Base-by-base conservation (phyloP, 2,888 invertebrate species). In the Pimpla rufipes region DNA sequence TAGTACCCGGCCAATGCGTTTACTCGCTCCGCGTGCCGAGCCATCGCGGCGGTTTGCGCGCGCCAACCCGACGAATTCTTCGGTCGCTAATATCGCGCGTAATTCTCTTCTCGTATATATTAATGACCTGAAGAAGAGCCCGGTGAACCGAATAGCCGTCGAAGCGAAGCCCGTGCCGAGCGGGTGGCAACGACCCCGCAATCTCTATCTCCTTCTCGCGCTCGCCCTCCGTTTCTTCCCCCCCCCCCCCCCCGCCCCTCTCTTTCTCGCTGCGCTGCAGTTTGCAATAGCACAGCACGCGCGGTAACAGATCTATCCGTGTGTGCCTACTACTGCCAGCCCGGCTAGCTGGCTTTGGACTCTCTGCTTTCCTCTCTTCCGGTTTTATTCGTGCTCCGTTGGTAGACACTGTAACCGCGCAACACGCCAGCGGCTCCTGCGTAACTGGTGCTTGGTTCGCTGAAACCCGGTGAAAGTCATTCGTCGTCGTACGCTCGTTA, bases 181-280 rank as follows among this genome's bases (percentile, higher is more conserved):
- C 85, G 81, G 84, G 78, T 86, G 82, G 84, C 86, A 85, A 86
- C 80, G 75, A 76, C 83, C 86, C 79, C 85, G 76, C 81, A 70
- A 57, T 70, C 73, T 50, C 71, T 70, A 59, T 66, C 42, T 42
- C 42, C 23, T 67, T 29, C 55, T 37, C 10, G n/a, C n/a, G n/a
- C n/a, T n/a, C n/a, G n/a, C n/a, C 37, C 80, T 59, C 55, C 29
- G 29, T n/a, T n/a, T n/a, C n/a, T n/a, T n/a, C n/a, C n/a, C 70
- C 23, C 21, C 21, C 66, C 42, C 37, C 13, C 42, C 42, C 59
- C 45, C 66, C 16, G 16, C 55, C 67, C 45, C 66, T 47, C 57
- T 66, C 29, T 40, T 40, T 59, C 57, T 66, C 40, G 62, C 73
- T 77, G 37, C 73, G 50, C 21, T 75, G 57, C 73, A 29, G 64